These are phyloP conservation scores for Pseudochromis fuscus DNA, from an alignment of 2,797 vertebrate genomes.

Conservation along the genomic window DNA sequence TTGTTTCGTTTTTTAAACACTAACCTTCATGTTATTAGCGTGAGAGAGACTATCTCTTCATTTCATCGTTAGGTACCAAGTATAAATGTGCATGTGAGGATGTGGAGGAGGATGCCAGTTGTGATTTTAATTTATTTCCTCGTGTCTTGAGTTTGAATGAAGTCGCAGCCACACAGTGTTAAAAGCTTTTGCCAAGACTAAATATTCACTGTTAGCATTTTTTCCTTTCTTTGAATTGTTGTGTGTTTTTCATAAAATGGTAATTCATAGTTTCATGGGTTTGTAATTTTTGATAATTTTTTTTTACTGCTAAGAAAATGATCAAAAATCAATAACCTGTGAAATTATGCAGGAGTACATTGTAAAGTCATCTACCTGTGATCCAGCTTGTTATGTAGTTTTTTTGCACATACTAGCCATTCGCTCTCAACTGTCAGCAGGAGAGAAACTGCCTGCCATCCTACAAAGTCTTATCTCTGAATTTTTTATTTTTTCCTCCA, in stretches of 20 bases:
- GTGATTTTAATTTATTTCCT: conserved; percentile 56
- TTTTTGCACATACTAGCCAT: conserved; percentile 60
- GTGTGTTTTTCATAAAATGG: not conserved
- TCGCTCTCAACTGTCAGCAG: conserved; percentile 41
- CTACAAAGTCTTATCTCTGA: conserved; percentile 38
- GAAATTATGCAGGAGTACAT: conserved; percentile 9
- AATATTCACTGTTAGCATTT: conserved; percentile 40
- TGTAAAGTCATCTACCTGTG: conserved; percentile 9
- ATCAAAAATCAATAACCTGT: not conserved
- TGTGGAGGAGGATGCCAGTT: conserved; percentile 51
- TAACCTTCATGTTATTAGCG: conserved; percentile 39
- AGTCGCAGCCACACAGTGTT: conserved; percentile 65
- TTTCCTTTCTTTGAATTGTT: conserved; percentile 6
- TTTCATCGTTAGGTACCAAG: conserved; percentile 64
- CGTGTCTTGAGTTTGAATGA: conserved; percentile 42
- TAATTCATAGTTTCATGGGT: conserved; percentile 9
- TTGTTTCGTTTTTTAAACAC: conserved; percentile 41
- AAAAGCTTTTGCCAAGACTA: conserved; percentile 59
- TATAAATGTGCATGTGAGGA: conserved; percentile 51
- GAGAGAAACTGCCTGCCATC: conserved; percentile 51
- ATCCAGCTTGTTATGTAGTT: conserved; percentile 21
- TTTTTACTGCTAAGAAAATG: not conserved
- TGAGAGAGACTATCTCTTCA: conserved; percentile 25
- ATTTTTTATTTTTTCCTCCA: not conserved
- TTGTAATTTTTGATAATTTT: not conserved